phyloP scores from a whole-genome alignment of 2,797 vertebrate genomes.

The Coluber constrictor region DNA sequence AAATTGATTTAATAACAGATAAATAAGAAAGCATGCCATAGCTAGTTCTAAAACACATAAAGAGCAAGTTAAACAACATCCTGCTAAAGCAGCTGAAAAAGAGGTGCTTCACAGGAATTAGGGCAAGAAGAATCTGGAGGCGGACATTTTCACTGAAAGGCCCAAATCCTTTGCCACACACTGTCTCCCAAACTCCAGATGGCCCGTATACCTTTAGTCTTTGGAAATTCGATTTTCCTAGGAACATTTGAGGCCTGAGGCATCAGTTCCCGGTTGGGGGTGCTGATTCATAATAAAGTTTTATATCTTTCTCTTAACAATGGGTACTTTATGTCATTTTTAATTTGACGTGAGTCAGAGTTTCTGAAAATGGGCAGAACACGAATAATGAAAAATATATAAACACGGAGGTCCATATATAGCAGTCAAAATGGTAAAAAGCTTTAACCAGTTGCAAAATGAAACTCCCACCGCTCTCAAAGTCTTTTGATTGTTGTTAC shows the following conservation, averaged over 20 bases:
- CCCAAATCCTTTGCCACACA: not conserved
- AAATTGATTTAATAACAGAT: not conserved
- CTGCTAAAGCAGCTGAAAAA: not conserved
- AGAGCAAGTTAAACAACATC: not conserved
- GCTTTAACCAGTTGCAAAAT: not conserved
- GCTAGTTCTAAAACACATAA: not conserved
- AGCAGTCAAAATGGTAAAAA: not conserved
- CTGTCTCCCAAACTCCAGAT: not conserved
- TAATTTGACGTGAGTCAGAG: not conserved
- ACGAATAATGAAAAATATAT: not conserved
- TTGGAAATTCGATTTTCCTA: not conserved
- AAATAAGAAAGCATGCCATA: not conserved
- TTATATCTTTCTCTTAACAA: not conserved
- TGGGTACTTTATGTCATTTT: not conserved
- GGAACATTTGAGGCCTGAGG: not conserved
- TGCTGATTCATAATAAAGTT: not conserved
- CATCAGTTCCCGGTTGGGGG: not conserved
- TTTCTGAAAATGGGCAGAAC: not conserved
- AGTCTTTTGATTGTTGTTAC: not conserved
- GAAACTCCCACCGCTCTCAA: not conserved
- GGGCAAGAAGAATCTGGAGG: not conserved
- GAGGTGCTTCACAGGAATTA: not conserved
- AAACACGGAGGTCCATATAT: not conserved
- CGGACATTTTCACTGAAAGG: not conserved
- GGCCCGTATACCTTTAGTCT: not conserved